Percentiles rank a stretch among this genome's conserved stretches.
These are phyloP conservation scores for Oreotragus oreotragus DNA, from an alignment of 2,113 vertebrate species.

Conservation along the genomic window DNA sequence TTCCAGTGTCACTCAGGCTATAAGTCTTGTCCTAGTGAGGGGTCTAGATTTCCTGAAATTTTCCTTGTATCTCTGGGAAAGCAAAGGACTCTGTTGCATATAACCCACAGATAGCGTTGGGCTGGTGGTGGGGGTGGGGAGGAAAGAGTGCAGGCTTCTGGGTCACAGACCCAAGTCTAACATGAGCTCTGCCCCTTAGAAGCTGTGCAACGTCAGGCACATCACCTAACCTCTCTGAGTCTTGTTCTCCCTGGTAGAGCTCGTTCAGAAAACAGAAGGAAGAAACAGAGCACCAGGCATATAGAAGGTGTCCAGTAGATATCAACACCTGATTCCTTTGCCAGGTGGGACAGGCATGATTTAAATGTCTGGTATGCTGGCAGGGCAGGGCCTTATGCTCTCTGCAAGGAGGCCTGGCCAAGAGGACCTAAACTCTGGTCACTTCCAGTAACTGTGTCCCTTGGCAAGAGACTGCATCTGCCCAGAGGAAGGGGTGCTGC, in stretches of 20 bases:
- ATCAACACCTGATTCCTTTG: background rate
- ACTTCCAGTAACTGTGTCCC: background rate
- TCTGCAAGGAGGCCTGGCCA: background rate
- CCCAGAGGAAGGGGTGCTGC: background rate
- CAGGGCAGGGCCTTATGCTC: background rate
- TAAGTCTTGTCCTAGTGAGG: background rate
- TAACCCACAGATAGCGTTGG: background rate
- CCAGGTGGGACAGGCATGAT: background rate
- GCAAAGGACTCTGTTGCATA: background rate
- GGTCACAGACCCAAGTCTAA: background rate
- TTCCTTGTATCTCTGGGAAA: background rate
- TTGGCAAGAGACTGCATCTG: background rate
- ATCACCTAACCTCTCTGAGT: background rate
- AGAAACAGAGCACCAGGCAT: background rate
- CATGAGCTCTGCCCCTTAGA: background rate
- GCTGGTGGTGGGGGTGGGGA: background rate
- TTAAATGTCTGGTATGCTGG: background rate
- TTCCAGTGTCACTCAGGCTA: background rate
- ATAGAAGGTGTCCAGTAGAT: rapidly evolving
- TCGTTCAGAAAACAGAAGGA: background rate
- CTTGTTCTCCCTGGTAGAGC: background rate
- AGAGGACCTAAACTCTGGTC: background rate
- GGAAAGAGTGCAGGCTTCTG: background rate
- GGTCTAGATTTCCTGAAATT: background rate
- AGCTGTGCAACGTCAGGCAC: background rate